Evolutionary conservation across 2,797 vertebrate species (phyloP), one percentile per base, ranked within the genome.

Genomic region (Coccyzus lansbergi): DNA sequence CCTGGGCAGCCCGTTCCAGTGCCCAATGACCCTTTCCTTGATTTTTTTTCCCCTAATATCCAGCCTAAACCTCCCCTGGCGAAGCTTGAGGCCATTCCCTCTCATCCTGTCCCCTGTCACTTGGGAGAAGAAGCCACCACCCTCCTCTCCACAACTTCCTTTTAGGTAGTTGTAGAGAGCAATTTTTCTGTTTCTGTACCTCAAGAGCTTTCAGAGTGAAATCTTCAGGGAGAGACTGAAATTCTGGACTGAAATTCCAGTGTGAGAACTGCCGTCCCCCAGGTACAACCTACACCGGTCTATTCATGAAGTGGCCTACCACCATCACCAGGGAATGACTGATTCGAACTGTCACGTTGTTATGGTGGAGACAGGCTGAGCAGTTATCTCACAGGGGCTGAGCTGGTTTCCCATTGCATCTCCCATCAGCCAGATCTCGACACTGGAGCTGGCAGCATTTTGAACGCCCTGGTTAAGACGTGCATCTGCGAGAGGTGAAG

Each of bases 311-410:
- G 46, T 5, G n/a, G 71, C 21, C 75, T 10, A 44, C 6, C 74
- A 22, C 68, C 25, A 3, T 12, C 46, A 36, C 59, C 10, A 22
- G 55, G 26, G 33, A 69, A 24, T 1, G 3, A 62, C 7, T 1
- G 2, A 3, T 13, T 22, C 36, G 4, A 53, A 15, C 20, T 18
- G 25, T 5, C 67, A 11, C 7, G 0, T 2, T 15, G 34, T 5
- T 24, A 15, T 0, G 17, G n/a, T 25, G 46, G 58, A 59, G 15
- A 17, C 26, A 20, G 2, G 1, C 16, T 6, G 49, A 38, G 6
- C n/a, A 4, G 7, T 7, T 2, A 14, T 2, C 55, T 19, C 2
- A 3, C 33, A 12, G 0, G 2, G n/a, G n/a, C 15, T 60, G 87
- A 3, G 7, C 40, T 29, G 19, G 2, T 19, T 72, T 60, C 63